A percentile compares a stretch with the other conserved stretches of the same genome.
Conservation (phyloP, 2,888 invertebrate species). For the Laspeyria flexula region DNA sequence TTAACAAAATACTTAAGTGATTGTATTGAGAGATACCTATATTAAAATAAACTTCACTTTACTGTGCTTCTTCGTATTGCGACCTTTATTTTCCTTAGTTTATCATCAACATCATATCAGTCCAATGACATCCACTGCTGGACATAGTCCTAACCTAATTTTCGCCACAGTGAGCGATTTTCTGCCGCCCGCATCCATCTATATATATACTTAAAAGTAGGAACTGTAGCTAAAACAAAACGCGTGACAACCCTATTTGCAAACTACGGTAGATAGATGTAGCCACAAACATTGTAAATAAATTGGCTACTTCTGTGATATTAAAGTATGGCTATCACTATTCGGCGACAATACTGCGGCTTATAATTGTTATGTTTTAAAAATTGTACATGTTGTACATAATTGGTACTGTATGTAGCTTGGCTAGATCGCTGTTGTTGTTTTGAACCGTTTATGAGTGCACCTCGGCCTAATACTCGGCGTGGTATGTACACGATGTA, state of each 20-base stretch:
- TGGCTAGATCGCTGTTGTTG: conserved; percentile 64
- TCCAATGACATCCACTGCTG: no score
- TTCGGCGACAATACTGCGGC: conserved; percentile 51
- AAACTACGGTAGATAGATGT: conserved; percentile 19
- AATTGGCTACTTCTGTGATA: conserved; percentile 70
- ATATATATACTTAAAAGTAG: no score
- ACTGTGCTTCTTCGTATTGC: no score
- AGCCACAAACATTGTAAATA: conserved; percentile 42
- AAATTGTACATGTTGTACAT: conserved; percentile 48
- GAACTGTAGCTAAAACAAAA: background rate
- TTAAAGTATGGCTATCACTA: conserved; percentile 50
- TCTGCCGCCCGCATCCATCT: no score
- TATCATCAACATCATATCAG: no score
- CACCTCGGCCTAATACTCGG: conserved; percentile 62
- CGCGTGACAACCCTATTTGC: background rate
- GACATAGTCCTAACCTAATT: no score
- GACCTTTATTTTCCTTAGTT: no score
- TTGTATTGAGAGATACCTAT: no score
- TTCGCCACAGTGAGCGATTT: no score
- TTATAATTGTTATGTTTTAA: conserved; percentile 54
- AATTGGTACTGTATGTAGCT: conserved; percentile 52
- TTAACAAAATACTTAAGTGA: no score
- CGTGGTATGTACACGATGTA: conserved; percentile 73
- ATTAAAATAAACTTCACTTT: no score
- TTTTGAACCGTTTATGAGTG: conserved; percentile 68